phyloP scores from a whole-genome alignment of 2,888 invertebrate species.

The Ophraella communa region DNA sequence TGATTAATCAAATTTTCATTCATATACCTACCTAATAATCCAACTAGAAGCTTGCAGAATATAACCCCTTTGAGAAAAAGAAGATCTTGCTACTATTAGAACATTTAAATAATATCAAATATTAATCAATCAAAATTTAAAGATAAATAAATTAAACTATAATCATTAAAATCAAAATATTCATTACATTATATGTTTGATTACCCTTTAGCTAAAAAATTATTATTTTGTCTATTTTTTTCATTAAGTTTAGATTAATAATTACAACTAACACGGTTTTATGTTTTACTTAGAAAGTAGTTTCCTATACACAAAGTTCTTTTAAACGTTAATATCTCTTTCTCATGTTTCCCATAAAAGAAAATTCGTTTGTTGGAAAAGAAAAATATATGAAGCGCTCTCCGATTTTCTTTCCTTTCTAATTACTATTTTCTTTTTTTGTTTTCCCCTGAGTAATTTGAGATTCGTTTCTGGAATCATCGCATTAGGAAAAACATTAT shows the following conservation, averaged over 20 bases:
- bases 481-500: slow-evolving; percentile 21
- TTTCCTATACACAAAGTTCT: background rate
- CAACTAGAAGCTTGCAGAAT: no score
- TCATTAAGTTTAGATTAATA: background rate
- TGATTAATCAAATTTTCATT: no score
- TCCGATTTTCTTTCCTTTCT: slow-evolving; percentile 11
- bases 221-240: background rate
- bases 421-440: slow-evolving; percentile 20
- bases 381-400: slow-evolving; percentile 14
- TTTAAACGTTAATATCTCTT: slow-evolving; percentile 15
- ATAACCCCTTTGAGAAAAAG: no score
- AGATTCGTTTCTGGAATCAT: slow-evolving; percentile 15
- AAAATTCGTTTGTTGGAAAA: slow-evolving; percentile 12
- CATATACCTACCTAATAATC: no score
- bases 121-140: no score
- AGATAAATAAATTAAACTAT: no score
- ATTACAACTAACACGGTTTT: background rate
- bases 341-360: slow-evolving; percentile 17
- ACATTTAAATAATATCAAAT: no score
- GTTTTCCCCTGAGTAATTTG: slow-evolving; percentile 17
- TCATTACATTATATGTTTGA: no score
- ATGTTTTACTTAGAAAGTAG: background rate
- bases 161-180: no score
- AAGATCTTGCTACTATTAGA: no score
- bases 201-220: background rate